Evolutionary conservation across 2,888 invertebrate species (phyloP), one percentile per base, ranked within the genome.

Genomic region (Leucophenga maculata): DNA sequence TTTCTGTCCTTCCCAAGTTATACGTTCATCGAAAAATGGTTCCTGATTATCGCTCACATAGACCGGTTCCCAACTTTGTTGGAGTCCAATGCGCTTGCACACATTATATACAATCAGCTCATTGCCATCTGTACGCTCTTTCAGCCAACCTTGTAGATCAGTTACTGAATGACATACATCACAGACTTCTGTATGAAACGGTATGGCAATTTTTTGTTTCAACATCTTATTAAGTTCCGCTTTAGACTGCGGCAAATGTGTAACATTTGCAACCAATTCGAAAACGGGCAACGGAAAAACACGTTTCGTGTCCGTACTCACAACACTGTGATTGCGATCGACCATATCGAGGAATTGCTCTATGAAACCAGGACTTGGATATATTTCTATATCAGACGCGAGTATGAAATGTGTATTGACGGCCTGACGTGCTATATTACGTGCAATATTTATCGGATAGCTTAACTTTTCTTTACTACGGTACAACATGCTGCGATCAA

Each of bases 31-130:
- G 86, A 96, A 97, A 68, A 93, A 89, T 0, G 96, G 96, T 74
- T 96, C 96, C n/a, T 90, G 89, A 85, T 96, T 94, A 0, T 96
- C 95, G 22, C 97, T 96, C 67, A 97, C 94, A 85, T 94, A 97
- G 82, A 97, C 95, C 1, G 97, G 97, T 87, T 97, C 97, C 97
- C 97, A 97, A 82, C 93, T 93, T 11, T 91, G 89, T 83, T 91
- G 93, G 75, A 90, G 90, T 1, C 92, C 93, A 60, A 90, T 92
- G 22, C 96, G 90, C 82, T 94, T 93, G 0, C 93, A 93, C 14
- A 93, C 91, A 85, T 94, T 93, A 86, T 95, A 95, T 8, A 86
- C 39, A 1, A 76, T 31, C 1, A 85, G 20, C 0, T 77, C 66
- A 16, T 77, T 71, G 0, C 72, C 67, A 3, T 64, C 68, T 0